phyloP scores from a whole-genome alignment of 2,888 invertebrate genomes.

The Macrosoma leucophasiata region DNA sequence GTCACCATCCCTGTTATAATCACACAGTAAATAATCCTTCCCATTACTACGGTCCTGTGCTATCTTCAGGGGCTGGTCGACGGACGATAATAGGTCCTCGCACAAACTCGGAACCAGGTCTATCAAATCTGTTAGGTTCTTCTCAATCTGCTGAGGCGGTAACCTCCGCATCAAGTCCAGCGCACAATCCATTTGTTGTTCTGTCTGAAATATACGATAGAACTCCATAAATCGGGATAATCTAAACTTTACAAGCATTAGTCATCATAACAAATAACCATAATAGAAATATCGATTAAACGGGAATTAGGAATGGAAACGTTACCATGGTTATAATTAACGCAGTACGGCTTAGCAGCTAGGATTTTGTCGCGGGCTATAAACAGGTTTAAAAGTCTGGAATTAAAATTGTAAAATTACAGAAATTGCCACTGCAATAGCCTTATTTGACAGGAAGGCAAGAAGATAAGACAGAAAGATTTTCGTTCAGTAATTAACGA shows the following conservation, averaged over 20 bases:
- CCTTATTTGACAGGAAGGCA: slow-evolving; percentile 16
- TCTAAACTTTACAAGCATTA: slow-evolving; percentile 50
- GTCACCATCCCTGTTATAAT: slow-evolving; percentile 99
- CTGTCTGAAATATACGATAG: slow-evolving; percentile 82
- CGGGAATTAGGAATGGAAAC: slow-evolving; percentile 23
- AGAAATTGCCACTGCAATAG: slow-evolving; percentile 12
- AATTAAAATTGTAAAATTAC: slow-evolving; percentile 13
- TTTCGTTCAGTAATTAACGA: slow-evolving; percentile 5
- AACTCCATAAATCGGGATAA: too few species aligned
- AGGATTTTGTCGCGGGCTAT: background rate
- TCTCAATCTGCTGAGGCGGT: slow-evolving; percentile 99
- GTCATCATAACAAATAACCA: slow-evolving; percentile 62
- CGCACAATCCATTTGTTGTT: slow-evolving; percentile 98
- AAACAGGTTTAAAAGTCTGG: slow-evolving; percentile 4
- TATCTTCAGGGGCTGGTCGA: slow-evolving; percentile 98
- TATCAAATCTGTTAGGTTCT: slow-evolving; percentile 97
- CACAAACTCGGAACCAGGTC: slow-evolving; percentile 96
- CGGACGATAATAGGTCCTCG: slow-evolving; percentile 97
- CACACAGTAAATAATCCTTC: slow-evolving; percentile 98
- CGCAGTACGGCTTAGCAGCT: too few species aligned
- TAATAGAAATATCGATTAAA: slow-evolving; percentile 13
- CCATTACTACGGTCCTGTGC: slow-evolving; percentile 96
- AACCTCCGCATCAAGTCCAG: slow-evolving; percentile 98
- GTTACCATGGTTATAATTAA: slow-evolving; percentile 33
- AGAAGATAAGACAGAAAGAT: too few species aligned